Base-by-base conservation (phyloP, 92 coral and sea anemone genomes). In the Montipora capitata region DNA sequence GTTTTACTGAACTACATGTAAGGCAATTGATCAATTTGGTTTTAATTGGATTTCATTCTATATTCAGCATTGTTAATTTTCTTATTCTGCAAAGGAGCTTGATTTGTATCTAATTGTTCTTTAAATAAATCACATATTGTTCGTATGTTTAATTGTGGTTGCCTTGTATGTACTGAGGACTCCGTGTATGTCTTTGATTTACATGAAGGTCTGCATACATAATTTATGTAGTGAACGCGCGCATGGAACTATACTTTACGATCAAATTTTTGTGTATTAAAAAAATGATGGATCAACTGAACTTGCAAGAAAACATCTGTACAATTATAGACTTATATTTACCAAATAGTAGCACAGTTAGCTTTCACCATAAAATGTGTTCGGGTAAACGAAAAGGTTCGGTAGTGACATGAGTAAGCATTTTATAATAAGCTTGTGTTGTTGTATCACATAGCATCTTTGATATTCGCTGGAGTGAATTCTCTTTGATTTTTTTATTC, bases 151-250 rank as follows among this genome's bases (percentile, higher is more conserved):
- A 7, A 63, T 7, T 38, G 51, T 39, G 78, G 87, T 71, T 56
- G 40, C 87, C 70, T 70, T 54, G 41, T 71, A 80, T 38, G 35
- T 41, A 70, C 87, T 15, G 44, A 82, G 87, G 87, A 82, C 71
- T 82, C 78, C 40, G 69, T n/a, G 9, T 40, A 69, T 69, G 42
- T 2, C 42, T 49, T 69, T 52, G 77, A 82, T 82, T 70, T 41
- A 70, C 79, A 82, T 40, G 72, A 38, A 43, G 9, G 58, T 4
- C 78, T 41, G 71, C 78, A 82, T 82, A 48, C 45, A 82, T 82
- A 71, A 82, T 82, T 82, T 82, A 82, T 82, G 52, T 48, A 48
- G 7, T 41, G 59, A 82, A 71, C 72, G 86, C 67, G 15, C 39
- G 74, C 17, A 40, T 39, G 56, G 3, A 58, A 14, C 15, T 8